phyloP scores from a whole-genome alignment of 2,113 vertebrate species.

The Lepisosteus osseus region DNA sequence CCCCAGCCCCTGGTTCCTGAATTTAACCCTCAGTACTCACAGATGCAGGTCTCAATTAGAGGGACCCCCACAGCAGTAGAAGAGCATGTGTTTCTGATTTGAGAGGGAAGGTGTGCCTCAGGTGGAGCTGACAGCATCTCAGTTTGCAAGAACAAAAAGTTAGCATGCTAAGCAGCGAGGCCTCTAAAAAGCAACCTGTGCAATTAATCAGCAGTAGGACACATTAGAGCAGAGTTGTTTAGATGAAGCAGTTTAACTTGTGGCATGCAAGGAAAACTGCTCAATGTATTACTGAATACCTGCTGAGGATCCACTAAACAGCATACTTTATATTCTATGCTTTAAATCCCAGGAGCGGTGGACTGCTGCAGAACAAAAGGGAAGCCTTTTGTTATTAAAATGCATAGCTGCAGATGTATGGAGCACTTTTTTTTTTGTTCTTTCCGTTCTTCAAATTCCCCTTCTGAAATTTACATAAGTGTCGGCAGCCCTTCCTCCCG shows the following conservation, averaged over 20 bases:
- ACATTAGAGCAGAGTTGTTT: too few species aligned
- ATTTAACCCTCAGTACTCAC: too few species aligned
- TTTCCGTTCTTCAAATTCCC: conserved; percentile 16
- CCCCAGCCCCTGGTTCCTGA: too few species aligned
- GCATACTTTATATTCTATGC: too few species aligned
- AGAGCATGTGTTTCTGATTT: conserved; percentile 56
- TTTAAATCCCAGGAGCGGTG: too few species aligned
- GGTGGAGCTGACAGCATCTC: conserved; percentile 30
- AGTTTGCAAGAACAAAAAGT: not conserved
- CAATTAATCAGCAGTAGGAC: not conserved
- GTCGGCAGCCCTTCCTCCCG: not conserved
- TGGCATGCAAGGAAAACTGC: not conserved
- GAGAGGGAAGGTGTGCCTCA: conserved; percentile 51
- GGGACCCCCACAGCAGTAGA: conserved; percentile 24
- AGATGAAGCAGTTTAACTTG: not conserved
- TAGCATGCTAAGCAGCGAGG: too few species aligned
- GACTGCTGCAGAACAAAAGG: too few species aligned
- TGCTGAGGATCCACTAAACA: too few species aligned
- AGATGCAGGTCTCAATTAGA: conserved; percentile 21
- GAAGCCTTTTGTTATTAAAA: too few species aligned
- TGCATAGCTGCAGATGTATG: conserved; percentile 1
- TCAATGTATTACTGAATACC: not conserved
- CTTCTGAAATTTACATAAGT: conserved; percentile 1
- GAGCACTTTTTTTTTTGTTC: conserved; percentile 15
- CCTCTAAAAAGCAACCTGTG: not conserved